Conservation (phyloP, 2,888 invertebrate genomes). For the Rhagium mordax region DNA sequence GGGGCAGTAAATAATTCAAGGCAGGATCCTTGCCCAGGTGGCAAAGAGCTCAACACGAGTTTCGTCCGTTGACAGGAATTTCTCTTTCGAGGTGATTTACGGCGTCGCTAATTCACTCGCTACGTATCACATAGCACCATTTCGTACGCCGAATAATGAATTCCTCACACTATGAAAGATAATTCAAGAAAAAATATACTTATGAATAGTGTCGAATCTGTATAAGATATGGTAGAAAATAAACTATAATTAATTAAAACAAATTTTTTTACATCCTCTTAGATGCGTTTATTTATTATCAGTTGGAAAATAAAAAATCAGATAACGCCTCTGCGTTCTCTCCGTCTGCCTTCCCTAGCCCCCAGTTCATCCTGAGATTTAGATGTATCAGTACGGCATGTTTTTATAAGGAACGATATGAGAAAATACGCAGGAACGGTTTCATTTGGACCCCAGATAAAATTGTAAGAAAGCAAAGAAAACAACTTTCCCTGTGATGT, state of each 20-base stretch:
- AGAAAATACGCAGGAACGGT: constrained; percentile 27
- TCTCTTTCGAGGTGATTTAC: constrained; percentile 49
- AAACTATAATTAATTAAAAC: too few relatives aligned
- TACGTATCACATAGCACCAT: constrained; percentile 30
- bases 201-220: too few relatives aligned
- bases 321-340: background rate
- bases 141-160: background rate
- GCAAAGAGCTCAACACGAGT: constrained; percentile 46
- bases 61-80: constrained; percentile 47
- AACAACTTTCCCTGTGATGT: constrained; percentile 40
- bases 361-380: constrained; percentile 26
- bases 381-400: constrained; percentile 27
- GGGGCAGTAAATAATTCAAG: background rate
- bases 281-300: constrained; percentile 8
- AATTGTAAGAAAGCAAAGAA: constrained; percentile 24
- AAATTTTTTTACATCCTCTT: too few relatives aligned
- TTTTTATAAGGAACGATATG: constrained; percentile 31
- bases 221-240: too few relatives aligned
- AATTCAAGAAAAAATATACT: too few relatives aligned
- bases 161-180: too few relatives aligned
- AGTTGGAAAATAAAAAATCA: constrained; percentile 11
- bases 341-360: constrained; percentile 1
- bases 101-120: constrained; percentile 49
- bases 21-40: constrained; percentile 27
- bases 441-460: constrained; percentile 27